These are phyloP conservation scores for Serilophus lunatus DNA, from an alignment of 2,113 vertebrate species.

Conservation along the genomic window DNA sequence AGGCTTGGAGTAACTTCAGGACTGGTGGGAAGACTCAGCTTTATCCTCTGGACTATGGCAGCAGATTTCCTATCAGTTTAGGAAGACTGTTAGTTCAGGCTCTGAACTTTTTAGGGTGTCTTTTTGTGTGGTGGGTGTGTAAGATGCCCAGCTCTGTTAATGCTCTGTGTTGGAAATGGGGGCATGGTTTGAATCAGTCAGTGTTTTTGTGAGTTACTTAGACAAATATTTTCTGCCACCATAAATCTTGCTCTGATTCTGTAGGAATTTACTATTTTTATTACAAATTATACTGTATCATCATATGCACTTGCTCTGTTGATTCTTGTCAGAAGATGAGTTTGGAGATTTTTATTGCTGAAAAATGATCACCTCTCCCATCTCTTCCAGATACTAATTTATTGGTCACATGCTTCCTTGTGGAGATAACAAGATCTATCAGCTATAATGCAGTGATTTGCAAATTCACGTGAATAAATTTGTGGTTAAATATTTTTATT, in stretches of 20 bases:
- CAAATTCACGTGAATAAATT: not conserved
- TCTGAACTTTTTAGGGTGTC: not conserved
- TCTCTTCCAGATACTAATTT: not conserved
- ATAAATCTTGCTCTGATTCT: not conserved
- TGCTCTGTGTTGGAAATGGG: not conserved
- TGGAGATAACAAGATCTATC: not conserved
- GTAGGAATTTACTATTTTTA: not conserved
- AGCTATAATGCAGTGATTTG: not conserved
- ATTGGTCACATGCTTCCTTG: not conserved
- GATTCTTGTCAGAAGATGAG: not conserved
- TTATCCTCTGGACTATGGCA: not conserved
- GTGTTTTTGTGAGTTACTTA: not conserved
- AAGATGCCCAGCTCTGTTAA: not conserved
- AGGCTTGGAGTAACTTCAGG: not conserved
- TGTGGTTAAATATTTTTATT: not conserved
- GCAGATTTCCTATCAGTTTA: not conserved
- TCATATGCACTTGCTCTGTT: not conserved
- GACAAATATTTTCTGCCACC: not conserved
- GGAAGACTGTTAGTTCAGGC: not conserved
- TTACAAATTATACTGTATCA: not conserved
- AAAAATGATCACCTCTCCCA: not conserved
- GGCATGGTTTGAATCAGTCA: fast-evolving
- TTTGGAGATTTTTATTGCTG: not conserved
- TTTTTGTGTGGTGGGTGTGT: not conserved
- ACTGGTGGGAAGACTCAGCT: not conserved